These are phyloP conservation scores for Drosophila gaucha DNA, from an alignment of 2,888 invertebrate species.

Conservation along the genomic window DNA sequence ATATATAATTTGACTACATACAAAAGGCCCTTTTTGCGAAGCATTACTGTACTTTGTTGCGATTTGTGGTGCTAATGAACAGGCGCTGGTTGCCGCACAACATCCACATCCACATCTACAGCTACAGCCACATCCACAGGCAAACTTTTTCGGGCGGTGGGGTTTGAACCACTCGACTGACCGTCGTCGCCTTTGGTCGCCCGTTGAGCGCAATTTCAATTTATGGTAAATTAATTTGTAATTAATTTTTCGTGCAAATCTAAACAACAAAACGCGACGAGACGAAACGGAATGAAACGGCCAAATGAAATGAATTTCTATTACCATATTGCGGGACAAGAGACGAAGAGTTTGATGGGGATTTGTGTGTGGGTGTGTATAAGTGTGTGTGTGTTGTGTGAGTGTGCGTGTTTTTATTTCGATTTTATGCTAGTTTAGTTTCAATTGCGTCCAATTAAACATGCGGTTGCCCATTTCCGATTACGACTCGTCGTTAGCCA, in stretches of 20 bases:
- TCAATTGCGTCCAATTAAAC: conserved; percentile 80
- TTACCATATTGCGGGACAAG: conserved; percentile 26
- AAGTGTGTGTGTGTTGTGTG: conserved; percentile 9
- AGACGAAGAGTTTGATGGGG: conserved; percentile 6
- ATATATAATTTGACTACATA: too few species aligned
- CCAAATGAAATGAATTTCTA: conserved; percentile 34
- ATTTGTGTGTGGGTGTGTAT: conserved; percentile 5
- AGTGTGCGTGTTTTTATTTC: conserved; percentile 56
- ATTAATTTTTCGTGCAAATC: conserved; percentile 70
- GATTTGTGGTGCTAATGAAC: conserved; percentile 51
- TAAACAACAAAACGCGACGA: conserved; percentile 31
- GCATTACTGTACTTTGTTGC: conserved; percentile 9
- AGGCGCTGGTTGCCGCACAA: conserved; percentile 8
- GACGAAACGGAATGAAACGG: conserved; percentile 21
- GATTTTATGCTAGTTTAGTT: conserved; percentile 79
- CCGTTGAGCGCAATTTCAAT: conserved; percentile 51
- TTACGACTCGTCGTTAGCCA: conserved; percentile 47
- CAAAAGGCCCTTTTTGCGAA: neutral
- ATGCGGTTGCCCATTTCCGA: conserved; percentile 72
- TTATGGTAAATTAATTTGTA: conserved; percentile 82
- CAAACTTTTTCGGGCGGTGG: conserved; percentile 14
- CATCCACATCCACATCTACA: conserved; percentile 4
- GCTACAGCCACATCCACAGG: neutral
- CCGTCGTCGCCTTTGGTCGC: conserved; percentile 32
- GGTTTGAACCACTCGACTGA: conserved; percentile 44